phyloP scores from a whole-genome alignment of 2,113 vertebrate species.

The Neotoma lepida region DNA sequence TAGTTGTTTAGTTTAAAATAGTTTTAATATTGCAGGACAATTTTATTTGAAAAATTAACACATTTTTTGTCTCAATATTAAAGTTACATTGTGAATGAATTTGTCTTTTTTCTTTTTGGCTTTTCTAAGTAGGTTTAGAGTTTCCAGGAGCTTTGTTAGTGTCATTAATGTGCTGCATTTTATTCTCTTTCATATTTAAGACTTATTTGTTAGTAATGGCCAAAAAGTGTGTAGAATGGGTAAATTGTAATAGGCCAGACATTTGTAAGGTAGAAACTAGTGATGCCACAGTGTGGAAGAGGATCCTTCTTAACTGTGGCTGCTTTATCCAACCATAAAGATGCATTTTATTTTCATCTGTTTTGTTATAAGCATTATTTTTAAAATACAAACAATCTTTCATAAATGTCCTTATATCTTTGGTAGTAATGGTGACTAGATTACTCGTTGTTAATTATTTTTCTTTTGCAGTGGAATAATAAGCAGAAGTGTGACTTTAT shows the following conservation, averaged over 20 bases:
- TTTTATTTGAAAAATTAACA: slow-evolving; percentile 59
- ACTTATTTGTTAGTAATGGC: slow-evolving; percentile 14
- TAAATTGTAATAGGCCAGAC: neutral
- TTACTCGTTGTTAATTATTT: slow-evolving; percentile 51
- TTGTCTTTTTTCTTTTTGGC: slow-evolving; percentile 45
- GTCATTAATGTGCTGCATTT: slow-evolving; percentile 40
- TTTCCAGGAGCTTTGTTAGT: neutral
- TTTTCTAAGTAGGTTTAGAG: slow-evolving; percentile 40
- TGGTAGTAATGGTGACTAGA: neutral
- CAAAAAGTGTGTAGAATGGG: neutral
- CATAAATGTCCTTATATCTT: slow-evolving; percentile 15
- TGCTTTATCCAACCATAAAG: neutral
- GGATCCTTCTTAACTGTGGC: neutral
- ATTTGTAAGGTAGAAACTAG: neutral
- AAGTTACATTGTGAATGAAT: slow-evolving; percentile 20
- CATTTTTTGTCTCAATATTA: neutral
- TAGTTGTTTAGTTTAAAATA: slow-evolving; percentile 31
- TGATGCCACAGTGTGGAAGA: neutral
- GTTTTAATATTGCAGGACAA: slow-evolving; percentile 35
- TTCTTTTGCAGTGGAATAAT: slow-evolving; percentile 88
- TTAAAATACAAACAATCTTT: slow-evolving; percentile 16
- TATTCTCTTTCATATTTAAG: slow-evolving; percentile 21
- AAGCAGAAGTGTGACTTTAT: slow-evolving; percentile 88
- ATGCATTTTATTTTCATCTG: slow-evolving; percentile 14
- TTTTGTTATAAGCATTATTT: slow-evolving; percentile 19